Evolutionary conservation across 1,140 invertebrate species (phyloP), one percentile per base, ranked within the genome.

Genomic region (Drosophila albomicans): DNA sequence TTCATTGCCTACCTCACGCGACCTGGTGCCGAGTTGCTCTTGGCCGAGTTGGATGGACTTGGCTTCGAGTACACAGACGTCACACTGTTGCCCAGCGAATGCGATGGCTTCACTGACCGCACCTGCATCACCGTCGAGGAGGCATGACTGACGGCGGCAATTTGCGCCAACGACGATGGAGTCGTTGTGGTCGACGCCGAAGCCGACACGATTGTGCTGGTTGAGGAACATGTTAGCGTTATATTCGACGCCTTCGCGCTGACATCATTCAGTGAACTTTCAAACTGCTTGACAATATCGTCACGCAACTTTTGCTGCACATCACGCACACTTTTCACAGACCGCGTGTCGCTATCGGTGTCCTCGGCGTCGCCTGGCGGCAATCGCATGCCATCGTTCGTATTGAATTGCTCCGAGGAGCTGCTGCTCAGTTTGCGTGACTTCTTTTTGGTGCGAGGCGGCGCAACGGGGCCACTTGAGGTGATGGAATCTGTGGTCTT

Each of bases 371-470:
- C 91, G 1, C 57, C 70, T 20, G 80, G 59, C 1, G 82, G 75
- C 56, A 87, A 51, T 13, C 78, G 78, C 78, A 91, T 79, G 5
- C 78, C 81, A 20, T 89, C 81, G 45, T 84, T 81, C 59, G 80
- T 82, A 51, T 82, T 91, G 63, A 88, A 86, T 62, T 92, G 80
- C 67, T 92, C 89, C 1, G 85, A 89, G 58, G 93, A 93, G 78
- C 93, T 94, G 8, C 91, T 93, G 30, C 94, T 93, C 51, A 93
- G 93, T 69, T 93, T 93, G 15, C 92, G 81, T 86, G 95, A 95
- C 73, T 94, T 96, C 95, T 97, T 97, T 92, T 96, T 97, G 74
- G 95, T 94, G 81, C 97, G 93, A 5, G 97, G 97, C 54, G 97
- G 97, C 41, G 97, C 97, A 45, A 97, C 93, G 3, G 97, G 96